Conservation (phyloP, 2,888 invertebrate species). For the Isoperla grammatica region DNA sequence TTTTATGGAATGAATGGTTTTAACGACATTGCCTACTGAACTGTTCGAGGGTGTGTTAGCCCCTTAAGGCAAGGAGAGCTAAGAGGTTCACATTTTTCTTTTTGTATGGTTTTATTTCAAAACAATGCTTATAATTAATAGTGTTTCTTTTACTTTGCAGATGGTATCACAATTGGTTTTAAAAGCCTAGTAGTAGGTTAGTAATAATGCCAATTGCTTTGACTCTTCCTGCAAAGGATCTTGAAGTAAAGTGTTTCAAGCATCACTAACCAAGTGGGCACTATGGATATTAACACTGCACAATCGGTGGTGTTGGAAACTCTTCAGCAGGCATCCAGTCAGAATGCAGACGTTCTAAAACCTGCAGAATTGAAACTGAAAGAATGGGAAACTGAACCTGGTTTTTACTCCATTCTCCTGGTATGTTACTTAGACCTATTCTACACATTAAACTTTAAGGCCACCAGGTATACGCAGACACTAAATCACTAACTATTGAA, state of each 20-base stretch:
- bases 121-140: too few relatives aligned
- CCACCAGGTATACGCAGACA: too few relatives aligned
- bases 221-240: neutral
- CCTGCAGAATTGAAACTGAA: conserved; percentile 80
- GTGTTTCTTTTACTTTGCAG: too few relatives aligned
- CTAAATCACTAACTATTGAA: too few relatives aligned
- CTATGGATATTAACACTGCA: conserved; percentile 31
- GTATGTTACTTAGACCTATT: too few relatives aligned
- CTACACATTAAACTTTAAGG: too few relatives aligned
- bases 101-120: too few relatives aligned
- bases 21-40: too few relatives aligned
- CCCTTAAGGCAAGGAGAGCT: too few relatives aligned
- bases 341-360: conserved; percentile 75
- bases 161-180: neutral
- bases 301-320: conserved; percentile 59
- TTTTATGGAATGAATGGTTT: too few relatives aligned
- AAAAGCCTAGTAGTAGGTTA: neutral
- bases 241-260: neutral
- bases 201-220: neutral
- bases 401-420: conserved; percentile 79
- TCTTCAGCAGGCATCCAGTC: conserved; percentile 77
- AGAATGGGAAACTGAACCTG: conserved; percentile 85
- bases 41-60: too few relatives aligned
- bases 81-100: too few relatives aligned
- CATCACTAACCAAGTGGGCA: neutral